These are phyloP conservation scores for Dinoponera quadriceps DNA, from an alignment of 1,140 invertebrate species.

Conservation along the genomic window DNA sequence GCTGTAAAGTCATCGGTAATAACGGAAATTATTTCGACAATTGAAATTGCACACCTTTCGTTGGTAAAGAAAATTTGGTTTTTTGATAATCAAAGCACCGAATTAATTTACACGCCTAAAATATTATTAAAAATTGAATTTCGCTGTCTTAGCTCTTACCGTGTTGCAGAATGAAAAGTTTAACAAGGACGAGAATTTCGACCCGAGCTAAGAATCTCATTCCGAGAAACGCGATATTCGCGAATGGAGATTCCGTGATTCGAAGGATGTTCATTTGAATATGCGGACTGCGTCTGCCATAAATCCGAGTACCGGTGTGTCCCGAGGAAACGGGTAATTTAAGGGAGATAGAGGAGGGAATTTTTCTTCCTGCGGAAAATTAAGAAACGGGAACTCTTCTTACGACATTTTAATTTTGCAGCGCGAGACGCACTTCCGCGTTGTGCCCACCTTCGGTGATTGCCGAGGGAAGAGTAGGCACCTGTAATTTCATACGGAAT, in stretches of 20 bases:
- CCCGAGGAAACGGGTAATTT: background rate
- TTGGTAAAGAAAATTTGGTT: too few relatives aligned
- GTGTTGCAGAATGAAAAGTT: too few relatives aligned
- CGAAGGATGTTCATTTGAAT: background rate
- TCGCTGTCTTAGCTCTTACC: too few relatives aligned
- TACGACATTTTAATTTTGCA: background rate
- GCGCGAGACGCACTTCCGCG: background rate
- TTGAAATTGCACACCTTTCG: too few relatives aligned
- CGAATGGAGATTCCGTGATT: background rate
- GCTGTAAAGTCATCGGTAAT: too few relatives aligned
- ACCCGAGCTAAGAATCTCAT: too few relatives aligned
- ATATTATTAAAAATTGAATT: too few relatives aligned
- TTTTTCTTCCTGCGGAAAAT: background rate
- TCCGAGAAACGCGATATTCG: background rate
- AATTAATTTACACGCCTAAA: too few relatives aligned
- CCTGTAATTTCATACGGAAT: background rate
- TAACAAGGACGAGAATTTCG: too few relatives aligned
- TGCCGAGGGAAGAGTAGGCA: background rate
- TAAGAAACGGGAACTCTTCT: background rate
- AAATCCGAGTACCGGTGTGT: background rate
- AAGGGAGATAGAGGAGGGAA: background rate
- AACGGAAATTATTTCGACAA: too few relatives aligned
- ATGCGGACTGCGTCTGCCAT: background rate
- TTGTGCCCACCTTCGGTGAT: background rate
- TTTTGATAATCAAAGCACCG: too few relatives aligned